Evolutionary conservation across 2,113 vertebrate genomes (phyloP), one percentile per base, ranked within the genome.

Genomic region (Elgaria multicarinata): DNA sequence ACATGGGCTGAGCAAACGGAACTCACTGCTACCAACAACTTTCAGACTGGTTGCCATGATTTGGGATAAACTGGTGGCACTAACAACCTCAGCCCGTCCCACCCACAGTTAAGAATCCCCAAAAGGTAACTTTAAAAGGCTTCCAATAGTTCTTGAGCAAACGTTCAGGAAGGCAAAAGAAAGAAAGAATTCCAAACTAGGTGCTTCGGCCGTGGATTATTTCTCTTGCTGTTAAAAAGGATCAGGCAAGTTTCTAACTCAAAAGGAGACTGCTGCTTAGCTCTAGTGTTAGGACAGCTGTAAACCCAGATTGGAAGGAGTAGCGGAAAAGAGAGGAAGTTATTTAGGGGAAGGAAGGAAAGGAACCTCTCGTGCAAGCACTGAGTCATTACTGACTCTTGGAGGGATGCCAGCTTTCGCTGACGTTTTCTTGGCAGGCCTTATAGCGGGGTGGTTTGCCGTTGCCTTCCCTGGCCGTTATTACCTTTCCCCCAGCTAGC

Each of bases 61-160:
- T 77, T 0, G 28, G 0, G 2, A 24, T 0, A 82, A 10, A 24
- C 44, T 5, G 69, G 9, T 0, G 0, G 6, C 14, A 7, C 1
- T 14, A 14, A 1, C 7, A 82, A 42, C 76, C 3, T 6, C 87
- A 26, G 16, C 36, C 3, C 66, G 16, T 2, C 18, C 0, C 83
- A 1, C 9, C 55, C 0, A 46, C 1, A 16, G 80, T 87, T 36
- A 3, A 0, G 90, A 83, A 6, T 28, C 31, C 9, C 36, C 42
- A 33, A 53, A 26, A 2, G 36, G 26, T 53, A 53, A 53, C 7
- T 53, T 12, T 53, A 83, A 24, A 0, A 36, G 6, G 24, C 10
- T 13, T 31, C 64, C 76, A 55, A 53, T n/a, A 26, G 58, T 13
- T 13, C 4, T 31, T 20, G 36, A 7, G n/a, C 87, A 81, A 66